phyloP scores from a whole-genome alignment of 2,797 vertebrate species.

The Ptychadena robeensis region DNA sequence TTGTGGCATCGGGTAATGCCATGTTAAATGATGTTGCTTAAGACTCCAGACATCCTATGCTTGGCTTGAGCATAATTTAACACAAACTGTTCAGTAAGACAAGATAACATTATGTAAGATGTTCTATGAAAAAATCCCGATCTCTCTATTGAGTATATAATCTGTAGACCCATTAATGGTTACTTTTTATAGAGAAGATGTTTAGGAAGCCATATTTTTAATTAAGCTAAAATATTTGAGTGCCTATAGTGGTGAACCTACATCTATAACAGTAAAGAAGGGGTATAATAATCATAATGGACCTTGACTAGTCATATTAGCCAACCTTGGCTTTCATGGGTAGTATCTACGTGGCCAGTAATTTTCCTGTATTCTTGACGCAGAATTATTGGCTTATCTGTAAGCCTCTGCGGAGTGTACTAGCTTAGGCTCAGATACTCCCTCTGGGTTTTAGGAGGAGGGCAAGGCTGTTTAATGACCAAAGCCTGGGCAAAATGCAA shows the following conservation, averaged over 20 bases:
- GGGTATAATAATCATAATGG: background rate
- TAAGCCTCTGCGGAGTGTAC: too few species aligned
- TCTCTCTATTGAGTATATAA: background rate
- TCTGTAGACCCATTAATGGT: background rate
- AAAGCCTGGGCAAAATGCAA: too few species aligned
- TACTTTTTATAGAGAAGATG: background rate
- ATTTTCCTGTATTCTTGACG: too few species aligned
- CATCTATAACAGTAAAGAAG: background rate
- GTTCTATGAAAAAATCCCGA: background rate
- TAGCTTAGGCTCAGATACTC: too few species aligned
- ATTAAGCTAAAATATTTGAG: too few species aligned
- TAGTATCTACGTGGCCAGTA: background rate
- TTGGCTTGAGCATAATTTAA: background rate
- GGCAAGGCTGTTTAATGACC: too few species aligned
- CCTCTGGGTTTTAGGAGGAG: too few species aligned
- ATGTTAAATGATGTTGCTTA: constrained; percentile 21
- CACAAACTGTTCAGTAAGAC: background rate
- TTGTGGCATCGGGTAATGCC: constrained; percentile 7
- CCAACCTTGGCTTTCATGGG: background rate
- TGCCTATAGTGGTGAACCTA: background rate
- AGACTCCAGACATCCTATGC: constrained; percentile 3
- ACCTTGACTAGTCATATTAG: background rate
- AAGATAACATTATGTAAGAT: background rate
- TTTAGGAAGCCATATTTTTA: too few species aligned
- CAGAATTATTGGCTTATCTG: too few species aligned